Evolutionary conservation across 1,140 invertebrate species (phyloP).

Genomic region (Bombus consobrinus): DNA sequence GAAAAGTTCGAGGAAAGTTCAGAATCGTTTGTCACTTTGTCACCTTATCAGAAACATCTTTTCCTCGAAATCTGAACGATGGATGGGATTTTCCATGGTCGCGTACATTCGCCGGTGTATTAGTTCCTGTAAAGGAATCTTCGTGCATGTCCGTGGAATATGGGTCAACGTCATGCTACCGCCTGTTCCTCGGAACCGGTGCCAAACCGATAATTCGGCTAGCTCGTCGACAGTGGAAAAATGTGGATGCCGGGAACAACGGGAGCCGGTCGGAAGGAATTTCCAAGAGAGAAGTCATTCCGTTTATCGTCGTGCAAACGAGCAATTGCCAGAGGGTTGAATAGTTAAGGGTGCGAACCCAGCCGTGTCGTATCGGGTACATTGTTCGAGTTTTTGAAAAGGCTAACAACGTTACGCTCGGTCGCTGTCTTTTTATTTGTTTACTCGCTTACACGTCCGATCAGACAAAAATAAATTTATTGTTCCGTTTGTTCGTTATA

Average conservation of each 20-base stretch:
- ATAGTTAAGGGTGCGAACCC: neutral
- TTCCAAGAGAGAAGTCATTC: conserved; percentile 33
- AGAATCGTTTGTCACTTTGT: neutral
- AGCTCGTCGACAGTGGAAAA: conserved; percentile 37
- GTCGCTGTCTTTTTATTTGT: neutral
- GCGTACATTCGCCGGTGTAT: neutral
- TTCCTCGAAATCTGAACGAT: neutral
- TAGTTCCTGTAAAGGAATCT: conserved; percentile 6
- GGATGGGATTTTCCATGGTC: neutral
- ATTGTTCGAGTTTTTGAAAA: neutral
- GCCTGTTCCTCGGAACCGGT: conserved; percentile 31
- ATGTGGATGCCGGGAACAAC: conserved; percentile 25
- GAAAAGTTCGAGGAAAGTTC: neutral
- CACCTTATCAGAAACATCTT: neutral
- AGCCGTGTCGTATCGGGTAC: neutral
- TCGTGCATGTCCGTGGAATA: neutral
- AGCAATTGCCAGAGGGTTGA: conserved; percentile 28
- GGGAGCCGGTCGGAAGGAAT: conserved; percentile 8
- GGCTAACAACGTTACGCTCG: neutral
- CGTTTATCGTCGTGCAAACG: conserved; percentile 42
- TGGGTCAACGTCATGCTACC: conserved; percentile 37
- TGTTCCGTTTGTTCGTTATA: neutral
- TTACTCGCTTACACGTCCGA: neutral
- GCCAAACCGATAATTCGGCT: conserved; percentile 53
- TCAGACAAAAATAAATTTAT: neutral